Evolutionary conservation across 2,888 invertebrate species (phyloP).

Genomic region (Sinohyriopsis cumingii): DNA sequence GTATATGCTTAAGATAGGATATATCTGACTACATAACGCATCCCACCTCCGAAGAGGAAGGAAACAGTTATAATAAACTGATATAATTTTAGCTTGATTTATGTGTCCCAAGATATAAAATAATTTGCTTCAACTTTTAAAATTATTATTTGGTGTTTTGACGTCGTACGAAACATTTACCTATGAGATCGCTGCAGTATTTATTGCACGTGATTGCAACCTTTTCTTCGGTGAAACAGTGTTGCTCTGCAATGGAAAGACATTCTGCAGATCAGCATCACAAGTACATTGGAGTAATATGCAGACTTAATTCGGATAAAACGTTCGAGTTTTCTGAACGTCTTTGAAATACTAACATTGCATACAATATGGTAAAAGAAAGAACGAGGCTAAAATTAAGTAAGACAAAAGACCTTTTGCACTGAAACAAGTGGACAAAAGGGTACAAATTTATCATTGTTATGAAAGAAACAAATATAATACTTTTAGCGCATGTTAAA

Average conservation of each 20-base stretch:
- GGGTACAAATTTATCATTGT: background rate
- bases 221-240: slow-evolving; percentile 56
- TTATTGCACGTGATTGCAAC: slow-evolving; percentile 66
- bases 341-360: background rate
- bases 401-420: no score
- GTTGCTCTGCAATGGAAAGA: slow-evolving; percentile 32
- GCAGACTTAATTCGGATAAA: background rate
- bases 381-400: no score
- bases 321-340: background rate
- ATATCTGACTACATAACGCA: no score
- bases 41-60: no score
- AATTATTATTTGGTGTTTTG: no score
- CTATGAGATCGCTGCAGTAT: slow-evolving; percentile 67
- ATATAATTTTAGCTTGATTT: no score
- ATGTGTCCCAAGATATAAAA: no score
- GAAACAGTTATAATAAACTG: no score
- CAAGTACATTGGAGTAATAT: no score
- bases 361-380: no score
- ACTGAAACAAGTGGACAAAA: background rate
- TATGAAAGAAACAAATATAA: background rate
- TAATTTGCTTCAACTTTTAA: no score
- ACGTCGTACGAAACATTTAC: slow-evolving; percentile 31
- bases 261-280: background rate
- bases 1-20: no score
- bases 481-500: background rate